Evolutionary conservation across 2,113 vertebrate species (phyloP).

Genomic region (Cinclus cinclus): DNA sequence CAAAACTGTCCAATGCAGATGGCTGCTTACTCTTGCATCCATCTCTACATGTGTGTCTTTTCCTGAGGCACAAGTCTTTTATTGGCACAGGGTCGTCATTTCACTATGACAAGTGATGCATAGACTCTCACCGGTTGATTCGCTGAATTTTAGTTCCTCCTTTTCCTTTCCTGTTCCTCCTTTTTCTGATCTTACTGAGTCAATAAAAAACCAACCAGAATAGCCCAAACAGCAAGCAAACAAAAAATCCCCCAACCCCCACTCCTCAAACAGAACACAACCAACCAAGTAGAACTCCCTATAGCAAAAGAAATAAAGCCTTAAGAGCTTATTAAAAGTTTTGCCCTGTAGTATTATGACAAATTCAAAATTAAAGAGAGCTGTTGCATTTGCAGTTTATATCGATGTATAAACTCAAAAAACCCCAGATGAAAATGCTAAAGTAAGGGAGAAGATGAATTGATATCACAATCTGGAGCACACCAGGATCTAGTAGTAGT

Average conservation of each 20-base stretch:
- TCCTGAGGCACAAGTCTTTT: neutral
- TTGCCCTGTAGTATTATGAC: neutral
- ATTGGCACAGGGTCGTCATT: fast-evolving
- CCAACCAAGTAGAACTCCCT: neutral
- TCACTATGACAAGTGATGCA: neutral
- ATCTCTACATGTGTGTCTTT: neutral
- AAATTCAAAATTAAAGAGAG: neutral
- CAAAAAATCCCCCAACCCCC: fast-evolving
- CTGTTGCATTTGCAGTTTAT: neutral
- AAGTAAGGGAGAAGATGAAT: neutral
- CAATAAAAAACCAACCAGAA: neutral
- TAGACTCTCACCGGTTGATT: neutral
- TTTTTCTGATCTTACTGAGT: neutral
- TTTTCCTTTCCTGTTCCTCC: neutral
- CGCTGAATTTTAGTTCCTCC: neutral
- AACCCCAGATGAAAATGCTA: neutral
- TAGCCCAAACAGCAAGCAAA: neutral
- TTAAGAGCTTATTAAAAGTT: neutral
- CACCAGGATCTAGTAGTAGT: neutral
- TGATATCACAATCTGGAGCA: neutral
- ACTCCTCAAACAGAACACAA: neutral
- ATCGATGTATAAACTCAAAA: neutral
- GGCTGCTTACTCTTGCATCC: neutral
- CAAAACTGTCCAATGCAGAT: neutral
- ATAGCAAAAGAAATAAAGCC: neutral